These are phyloP conservation scores for Cataglyphis altisquamis DNA, from an alignment of 2,888 invertebrate genomes.

Conservation along the genomic window DNA sequence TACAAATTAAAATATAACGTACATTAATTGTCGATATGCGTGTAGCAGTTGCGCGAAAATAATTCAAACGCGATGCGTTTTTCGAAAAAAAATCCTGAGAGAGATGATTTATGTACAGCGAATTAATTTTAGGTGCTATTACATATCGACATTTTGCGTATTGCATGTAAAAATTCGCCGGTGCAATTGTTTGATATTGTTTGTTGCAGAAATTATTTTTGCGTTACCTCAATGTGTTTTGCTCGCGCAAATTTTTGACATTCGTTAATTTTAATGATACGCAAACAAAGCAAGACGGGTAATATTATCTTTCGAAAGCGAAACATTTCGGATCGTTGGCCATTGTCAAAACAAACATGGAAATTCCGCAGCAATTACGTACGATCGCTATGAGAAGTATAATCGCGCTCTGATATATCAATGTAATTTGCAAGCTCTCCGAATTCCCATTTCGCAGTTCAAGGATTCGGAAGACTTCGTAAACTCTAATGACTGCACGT, in stretches of 20 bases:
- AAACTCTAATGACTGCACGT: conserved; percentile 36
- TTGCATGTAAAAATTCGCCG: conserved; percentile 13
- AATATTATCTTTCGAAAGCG: neutral
- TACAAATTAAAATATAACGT: conserved; percentile 15
- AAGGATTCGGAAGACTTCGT: conserved; percentile 5
- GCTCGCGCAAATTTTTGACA: neutral
- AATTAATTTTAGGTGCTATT: neutral
- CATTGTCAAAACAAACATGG: neutral
- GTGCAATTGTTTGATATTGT: neutral
- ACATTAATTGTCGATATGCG: neutral
- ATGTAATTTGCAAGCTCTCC: conserved; percentile 2
- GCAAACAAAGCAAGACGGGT: conserved; percentile 17
- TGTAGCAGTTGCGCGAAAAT: neutral
- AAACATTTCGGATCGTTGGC: neutral
- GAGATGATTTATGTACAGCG: neutral
- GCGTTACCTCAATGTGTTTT: conserved; percentile 3
- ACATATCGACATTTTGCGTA: neutral
- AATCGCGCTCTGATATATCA: conserved; percentile 7
- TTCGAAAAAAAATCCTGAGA: neutral
- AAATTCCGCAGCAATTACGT: conserved; percentile 22
- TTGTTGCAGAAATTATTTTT: conserved; percentile 3
- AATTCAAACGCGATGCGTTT: neutral
- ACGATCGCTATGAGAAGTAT: neutral
- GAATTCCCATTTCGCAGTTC: conserved; percentile 6
- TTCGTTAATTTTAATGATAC: conserved; percentile 13